Evolutionary conservation across 2,113 vertebrate species (phyloP), one percentile per base, ranked within the genome.

Genomic region (Corythaeola cristata): DNA sequence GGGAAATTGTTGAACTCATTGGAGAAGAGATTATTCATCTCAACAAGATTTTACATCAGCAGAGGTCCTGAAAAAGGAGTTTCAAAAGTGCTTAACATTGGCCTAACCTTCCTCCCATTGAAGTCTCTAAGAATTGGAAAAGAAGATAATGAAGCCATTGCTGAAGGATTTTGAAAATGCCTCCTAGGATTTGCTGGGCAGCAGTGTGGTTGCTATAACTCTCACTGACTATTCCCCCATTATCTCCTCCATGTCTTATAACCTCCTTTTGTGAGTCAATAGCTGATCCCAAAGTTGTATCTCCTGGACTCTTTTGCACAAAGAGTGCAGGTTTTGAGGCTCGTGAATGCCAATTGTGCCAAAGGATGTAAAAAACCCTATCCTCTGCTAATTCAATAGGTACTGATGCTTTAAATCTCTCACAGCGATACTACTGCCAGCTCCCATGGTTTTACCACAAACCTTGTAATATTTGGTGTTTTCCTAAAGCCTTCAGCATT

Each of bases 401-500:
- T 85, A 89, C 32, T 58, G 88, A 85, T 60, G 62, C 83, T 96
- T 93, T 92, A 93, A 89, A 92, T 89, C 62, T 88, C 72, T 47
- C 47, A 18, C 26, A 79, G 68, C 52, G 63, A n/a, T 35, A 22
- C 11, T 53, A 81, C 32, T 89, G 87, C 74, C 91, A 96, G 71
- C 45, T 95, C 37, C 67, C 37, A 50, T 20, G 58, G 47, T 89
- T 89, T 82, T 82, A 93, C 90, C 80, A 79, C 62, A 89, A 91
- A 72, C 74, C 24, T 85, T 41, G 8, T 83, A 76, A 80, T 85
- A 89, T 80, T 82, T 74, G 59, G 41, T 88, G 74, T 88, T 96
- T 93, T 91, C 55, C 87, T 91, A 94, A 76, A 94, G 81, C 93
- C 84, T 69, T 92, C 81, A 84, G 86, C 74, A 89, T 6, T 91